Percentiles rank a stretch among this genome's conserved stretches.
These are phyloP conservation scores for Amblyopsis rosae DNA, from an alignment of 2,113 vertebrate species.

Conservation along the genomic window DNA sequence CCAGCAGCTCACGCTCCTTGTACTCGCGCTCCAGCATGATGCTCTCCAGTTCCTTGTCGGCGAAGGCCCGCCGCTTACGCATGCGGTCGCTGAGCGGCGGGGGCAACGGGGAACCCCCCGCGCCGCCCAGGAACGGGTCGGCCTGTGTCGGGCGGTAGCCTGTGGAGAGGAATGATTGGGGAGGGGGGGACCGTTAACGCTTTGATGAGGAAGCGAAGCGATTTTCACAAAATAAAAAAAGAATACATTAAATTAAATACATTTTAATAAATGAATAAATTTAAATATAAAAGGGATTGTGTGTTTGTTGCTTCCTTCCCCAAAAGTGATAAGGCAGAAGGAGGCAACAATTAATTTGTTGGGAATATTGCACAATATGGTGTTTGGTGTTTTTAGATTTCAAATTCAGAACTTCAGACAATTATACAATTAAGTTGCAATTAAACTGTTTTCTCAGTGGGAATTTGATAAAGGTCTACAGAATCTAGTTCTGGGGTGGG, in stretches of 20 bases:
- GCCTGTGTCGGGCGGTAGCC: constrained; percentile 91
- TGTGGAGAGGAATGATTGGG: constrained; percentile 48
- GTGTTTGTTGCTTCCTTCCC: too few species aligned
- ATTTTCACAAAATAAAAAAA: too few species aligned
- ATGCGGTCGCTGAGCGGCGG: constrained; percentile 96
- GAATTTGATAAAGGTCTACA: too few species aligned
- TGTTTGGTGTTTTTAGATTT: too few species aligned
- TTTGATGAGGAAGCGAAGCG: background rate
- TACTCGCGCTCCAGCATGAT: constrained; percentile 98
- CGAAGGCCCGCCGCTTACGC: constrained; percentile 96
- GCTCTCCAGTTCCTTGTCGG: constrained; percentile 97
- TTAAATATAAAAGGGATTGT: too few species aligned
- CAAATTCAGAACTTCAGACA: too few species aligned
- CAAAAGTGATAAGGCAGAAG: background rate
- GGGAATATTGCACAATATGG: too few species aligned
- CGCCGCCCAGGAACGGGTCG: constrained; percentile 85
- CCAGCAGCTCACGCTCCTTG: constrained; percentile 93
- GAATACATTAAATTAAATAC: too few species aligned
- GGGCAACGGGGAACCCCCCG: constrained; percentile 76
- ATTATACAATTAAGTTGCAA: too few species aligned
- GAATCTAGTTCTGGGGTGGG: too few species aligned
- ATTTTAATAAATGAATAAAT: too few species aligned
- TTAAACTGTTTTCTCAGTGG: too few species aligned
- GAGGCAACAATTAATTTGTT: background rate
- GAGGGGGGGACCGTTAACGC: constrained; percentile 30